Evolutionary conservation across 1,140 invertebrate species (phyloP).

Genomic region (Dinothrombium tinctorium): DNA sequence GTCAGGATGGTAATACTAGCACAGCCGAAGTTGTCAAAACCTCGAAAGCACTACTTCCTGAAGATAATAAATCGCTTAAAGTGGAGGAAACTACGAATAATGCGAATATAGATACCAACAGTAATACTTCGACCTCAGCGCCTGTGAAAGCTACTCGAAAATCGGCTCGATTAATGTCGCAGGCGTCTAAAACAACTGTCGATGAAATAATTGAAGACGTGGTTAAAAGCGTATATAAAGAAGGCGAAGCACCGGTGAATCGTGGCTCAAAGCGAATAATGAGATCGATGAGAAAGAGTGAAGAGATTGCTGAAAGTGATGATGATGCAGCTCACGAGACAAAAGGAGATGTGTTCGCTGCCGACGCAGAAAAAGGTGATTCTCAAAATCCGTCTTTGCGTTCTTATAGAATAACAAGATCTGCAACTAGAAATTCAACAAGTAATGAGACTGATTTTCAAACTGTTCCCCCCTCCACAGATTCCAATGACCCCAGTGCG

Average conservation of each 20-base stretch:
- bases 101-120: neutral
- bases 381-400: constrained; percentile 6
- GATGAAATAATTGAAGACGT: constrained; percentile 70
- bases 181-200: constrained; percentile 30
- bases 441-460: neutral
- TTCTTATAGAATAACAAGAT: constrained; percentile 10
- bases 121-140: neutral
- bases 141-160: constrained; percentile 28
- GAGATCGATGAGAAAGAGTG: constrained; percentile 13
- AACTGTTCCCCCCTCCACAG: neutral
- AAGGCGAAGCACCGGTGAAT: neutral
- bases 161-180: constrained; percentile 31
- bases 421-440: constrained; percentile 6
- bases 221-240: constrained; percentile 28
- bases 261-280: constrained; percentile 9
- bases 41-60: constrained; percentile 11
- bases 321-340: neutral
- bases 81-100: neutral
- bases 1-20: constrained; percentile 9
- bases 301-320: constrained; percentile 14
- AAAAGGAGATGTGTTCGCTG: neutral
- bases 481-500: neutral
- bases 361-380: neutral
- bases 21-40: constrained; percentile 15
- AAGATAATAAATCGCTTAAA: constrained; percentile 13